Percentiles rank a stretch among this genome's conserved stretches.
phyloP scores from a whole-genome alignment of 2,888 invertebrate genomes.

The Opisthograptis luteolata region DNA sequence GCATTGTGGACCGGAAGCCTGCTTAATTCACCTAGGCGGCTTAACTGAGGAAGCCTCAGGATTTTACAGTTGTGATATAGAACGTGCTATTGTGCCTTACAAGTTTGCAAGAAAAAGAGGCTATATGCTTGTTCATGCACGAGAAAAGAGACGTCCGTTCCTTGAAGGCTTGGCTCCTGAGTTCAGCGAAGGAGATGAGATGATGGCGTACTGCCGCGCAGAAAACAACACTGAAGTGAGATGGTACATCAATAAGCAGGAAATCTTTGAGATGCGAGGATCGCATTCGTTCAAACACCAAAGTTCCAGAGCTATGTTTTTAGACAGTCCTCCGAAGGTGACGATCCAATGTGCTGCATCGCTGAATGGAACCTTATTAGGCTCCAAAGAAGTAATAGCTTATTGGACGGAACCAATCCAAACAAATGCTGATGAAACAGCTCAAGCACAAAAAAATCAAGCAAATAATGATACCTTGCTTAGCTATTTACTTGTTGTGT shows the following conservation, averaged over 20 bases:
- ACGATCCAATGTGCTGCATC: conserved; percentile 79
- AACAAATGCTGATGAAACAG: conserved; percentile 7
- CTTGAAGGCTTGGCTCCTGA: conserved; percentile 66
- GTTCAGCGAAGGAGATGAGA: conserved; percentile 65
- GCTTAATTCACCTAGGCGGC: conserved; percentile 62
- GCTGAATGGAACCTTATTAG: conserved; percentile 73
- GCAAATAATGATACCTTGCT: neutral
- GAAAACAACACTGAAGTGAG: conserved; percentile 63
- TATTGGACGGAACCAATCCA: conserved; percentile 52
- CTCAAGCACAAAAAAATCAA: conserved; percentile 13
- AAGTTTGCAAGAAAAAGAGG: conserved; percentile 63
- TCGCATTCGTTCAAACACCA: conserved; percentile 52
- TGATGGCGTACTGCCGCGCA: conserved; percentile 68
- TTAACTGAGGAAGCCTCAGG: conserved; percentile 72
- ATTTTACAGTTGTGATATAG: conserved; percentile 72
- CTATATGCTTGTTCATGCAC: conserved; percentile 67
- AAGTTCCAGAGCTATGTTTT: conserved; percentile 58
- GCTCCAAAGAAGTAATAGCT: conserved; percentile 63
- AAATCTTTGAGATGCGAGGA: conserved; percentile 59
- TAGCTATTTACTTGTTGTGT: neutral
- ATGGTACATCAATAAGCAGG: conserved; percentile 73
- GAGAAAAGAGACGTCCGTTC: conserved; percentile 59
- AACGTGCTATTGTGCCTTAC: conserved; percentile 68
- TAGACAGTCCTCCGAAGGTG: conserved; percentile 76
- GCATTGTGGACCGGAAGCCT: conserved; percentile 67